Evolutionary conservation across 2,797 vertebrate genomes (phyloP).

Genomic region (Bucorvus abyssinicus): DNA sequence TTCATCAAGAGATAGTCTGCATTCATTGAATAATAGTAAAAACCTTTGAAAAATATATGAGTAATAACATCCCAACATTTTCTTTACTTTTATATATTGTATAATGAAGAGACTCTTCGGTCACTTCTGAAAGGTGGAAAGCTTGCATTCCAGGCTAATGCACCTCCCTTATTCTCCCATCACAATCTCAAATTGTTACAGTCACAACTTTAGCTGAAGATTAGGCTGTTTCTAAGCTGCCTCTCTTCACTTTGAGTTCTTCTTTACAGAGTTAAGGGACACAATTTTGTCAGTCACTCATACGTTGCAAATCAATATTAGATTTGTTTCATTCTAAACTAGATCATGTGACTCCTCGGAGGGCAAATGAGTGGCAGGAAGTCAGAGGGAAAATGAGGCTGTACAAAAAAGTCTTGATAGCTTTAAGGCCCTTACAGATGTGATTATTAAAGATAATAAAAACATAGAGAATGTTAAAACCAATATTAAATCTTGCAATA

Average conservation of each 20-base stretch:
- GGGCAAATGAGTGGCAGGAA: background rate
- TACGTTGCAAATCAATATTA: background rate
- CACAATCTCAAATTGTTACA: fast-evolving
- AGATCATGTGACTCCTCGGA: background rate
- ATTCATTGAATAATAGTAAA: background rate
- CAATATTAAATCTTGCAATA: background rate
- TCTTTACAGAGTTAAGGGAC: background rate
- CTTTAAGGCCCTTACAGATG: background rate
- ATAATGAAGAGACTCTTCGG: background rate
- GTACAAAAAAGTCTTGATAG: background rate
- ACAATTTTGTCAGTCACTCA: background rate
- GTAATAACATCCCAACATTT: background rate
- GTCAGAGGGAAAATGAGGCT: background rate
- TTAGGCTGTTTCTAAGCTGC: background rate
- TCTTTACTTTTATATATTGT: background rate
- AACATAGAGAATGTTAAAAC: background rate
- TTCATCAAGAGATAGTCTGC: background rate
- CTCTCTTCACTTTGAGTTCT: background rate
- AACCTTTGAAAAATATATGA: background rate
- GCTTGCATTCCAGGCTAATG: background rate
- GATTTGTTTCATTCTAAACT: background rate
- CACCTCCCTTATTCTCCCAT: background rate
- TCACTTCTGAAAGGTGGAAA: background rate
- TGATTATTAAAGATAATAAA: background rate
- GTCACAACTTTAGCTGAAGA: background rate